phyloP scores from a whole-genome alignment of 2,888 invertebrate genomes.

The Endotricha flammealis region DNA sequence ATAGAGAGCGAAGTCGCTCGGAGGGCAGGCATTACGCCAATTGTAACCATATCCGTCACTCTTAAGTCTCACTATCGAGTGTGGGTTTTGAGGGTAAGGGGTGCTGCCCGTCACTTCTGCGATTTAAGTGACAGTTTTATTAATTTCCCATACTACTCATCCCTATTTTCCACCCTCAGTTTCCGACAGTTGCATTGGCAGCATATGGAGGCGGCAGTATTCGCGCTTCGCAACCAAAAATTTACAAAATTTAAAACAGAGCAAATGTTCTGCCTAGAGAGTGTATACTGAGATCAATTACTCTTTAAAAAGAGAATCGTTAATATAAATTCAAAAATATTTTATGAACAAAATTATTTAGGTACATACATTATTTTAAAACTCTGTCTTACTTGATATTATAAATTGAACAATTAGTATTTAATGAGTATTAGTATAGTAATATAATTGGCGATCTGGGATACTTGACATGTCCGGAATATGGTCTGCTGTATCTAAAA shows the following conservation, averaged over 20 bases:
- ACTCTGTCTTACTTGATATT: no score
- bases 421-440: no score
- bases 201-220: constrained; percentile 60
- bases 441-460: no score
- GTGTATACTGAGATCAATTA: background rate
- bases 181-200: constrained; percentile 59
- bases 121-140: constrained; percentile 86
- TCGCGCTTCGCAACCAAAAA: constrained; percentile 32
- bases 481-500: no score
- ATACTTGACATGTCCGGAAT: no score
- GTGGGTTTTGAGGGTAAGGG: constrained; percentile 42
- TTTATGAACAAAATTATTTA: no score
- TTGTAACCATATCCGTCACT: constrained; percentile 30
- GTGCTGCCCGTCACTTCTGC: constrained; percentile 63
- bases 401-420: no score
- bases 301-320: no score
- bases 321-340: no score
- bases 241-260: constrained; percentile 27
- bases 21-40: constrained; percentile 25
- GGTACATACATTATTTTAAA: no score
- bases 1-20: constrained; percentile 46
- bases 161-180: constrained; percentile 67
- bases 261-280: constrained; percentile 2
- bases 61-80: constrained; percentile 46
- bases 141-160: constrained; percentile 81